These are phyloP conservation scores for Atherinosoma microstoma DNA, from an alignment of 2,797 vertebrate species.

Conservation along the genomic window DNA sequence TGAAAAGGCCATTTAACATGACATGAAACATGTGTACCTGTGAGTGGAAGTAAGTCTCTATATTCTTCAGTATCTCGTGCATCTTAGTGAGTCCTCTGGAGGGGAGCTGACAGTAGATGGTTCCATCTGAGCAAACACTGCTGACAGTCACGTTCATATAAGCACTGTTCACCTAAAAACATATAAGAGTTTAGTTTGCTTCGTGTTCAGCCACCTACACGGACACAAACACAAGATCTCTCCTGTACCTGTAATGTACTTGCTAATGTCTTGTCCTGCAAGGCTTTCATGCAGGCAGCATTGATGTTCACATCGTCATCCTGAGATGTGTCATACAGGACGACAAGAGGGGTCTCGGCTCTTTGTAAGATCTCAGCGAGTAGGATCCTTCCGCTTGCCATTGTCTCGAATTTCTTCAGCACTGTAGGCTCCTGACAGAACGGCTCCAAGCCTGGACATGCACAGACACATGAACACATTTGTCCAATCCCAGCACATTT, in stretches of 20 bases:
- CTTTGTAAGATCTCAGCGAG: slow-evolving; percentile 92
- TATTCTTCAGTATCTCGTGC: slow-evolving; percentile 86
- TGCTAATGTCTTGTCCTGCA: slow-evolving; percentile 89
- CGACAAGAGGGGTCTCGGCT: slow-evolving; percentile 86
- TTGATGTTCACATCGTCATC: slow-evolving; percentile 98
- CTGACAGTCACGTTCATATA: slow-evolving; percentile 91
- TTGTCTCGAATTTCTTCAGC: slow-evolving; percentile 89
- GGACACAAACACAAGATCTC: not conserved
- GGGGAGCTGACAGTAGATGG: slow-evolving; percentile 92
- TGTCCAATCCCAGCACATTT: not conserved
- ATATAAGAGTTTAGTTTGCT: not conserved
- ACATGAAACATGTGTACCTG: slow-evolving; percentile 79
- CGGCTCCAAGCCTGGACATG: slow-evolving; percentile 88
- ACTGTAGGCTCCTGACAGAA: slow-evolving; percentile 89
- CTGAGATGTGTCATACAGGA: slow-evolving; percentile 96
- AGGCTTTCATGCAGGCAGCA: slow-evolving; percentile 89
- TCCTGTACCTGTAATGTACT: slow-evolving; percentile 87
- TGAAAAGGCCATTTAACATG: not conserved
- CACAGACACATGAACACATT: not conserved
- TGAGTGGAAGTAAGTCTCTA: slow-evolving; percentile 88
- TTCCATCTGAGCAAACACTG: slow-evolving; percentile 94
- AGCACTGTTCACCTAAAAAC: slow-evolving; percentile 87
- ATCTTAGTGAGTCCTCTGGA: slow-evolving; percentile 91
- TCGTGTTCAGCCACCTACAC: not conserved
- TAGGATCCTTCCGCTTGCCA: slow-evolving; percentile 92